Percentiles rank a stretch among this genome's conserved stretches.
Conservation (phyloP, 2,113 vertebrate species). For the Anarrhichthys ocellatus region DNA sequence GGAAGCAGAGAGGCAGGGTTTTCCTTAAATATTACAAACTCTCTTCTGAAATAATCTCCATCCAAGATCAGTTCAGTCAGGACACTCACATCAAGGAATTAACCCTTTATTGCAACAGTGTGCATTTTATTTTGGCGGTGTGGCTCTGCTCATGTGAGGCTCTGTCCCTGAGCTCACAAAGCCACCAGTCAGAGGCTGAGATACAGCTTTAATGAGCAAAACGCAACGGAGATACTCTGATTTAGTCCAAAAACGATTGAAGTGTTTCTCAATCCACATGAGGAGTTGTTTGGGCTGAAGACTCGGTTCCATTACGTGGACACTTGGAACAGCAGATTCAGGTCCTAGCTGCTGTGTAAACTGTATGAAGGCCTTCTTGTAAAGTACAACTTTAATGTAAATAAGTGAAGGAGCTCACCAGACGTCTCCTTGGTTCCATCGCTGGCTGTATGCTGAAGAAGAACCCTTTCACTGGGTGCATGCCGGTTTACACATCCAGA, state of each 20-base stretch:
- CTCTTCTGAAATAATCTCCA: neutral
- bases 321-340: neutral
- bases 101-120: neutral
- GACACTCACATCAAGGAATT: neutral
- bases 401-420: slow-evolving; percentile 1
- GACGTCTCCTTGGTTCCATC: neutral
- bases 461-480: neutral
- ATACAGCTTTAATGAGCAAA: neutral
- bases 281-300: too few relatives aligned
- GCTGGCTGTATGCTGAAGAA: neutral
- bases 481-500: neutral
- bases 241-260: neutral
- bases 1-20: neutral
- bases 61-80: neutral
- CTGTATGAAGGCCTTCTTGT: neutral
- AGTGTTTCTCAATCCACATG: neutral
- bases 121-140: neutral
- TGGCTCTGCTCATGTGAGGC: neutral
- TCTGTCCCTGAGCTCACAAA: neutral
- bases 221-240: neutral
- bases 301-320: neutral
- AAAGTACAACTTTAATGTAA: slow-evolving; percentile 14
- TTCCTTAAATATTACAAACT: too few relatives aligned
- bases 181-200: too few relatives aligned
- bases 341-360: neutral